phyloP scores from a whole-genome alignment of 2,113 vertebrate species.

The Sitta europaea region DNA sequence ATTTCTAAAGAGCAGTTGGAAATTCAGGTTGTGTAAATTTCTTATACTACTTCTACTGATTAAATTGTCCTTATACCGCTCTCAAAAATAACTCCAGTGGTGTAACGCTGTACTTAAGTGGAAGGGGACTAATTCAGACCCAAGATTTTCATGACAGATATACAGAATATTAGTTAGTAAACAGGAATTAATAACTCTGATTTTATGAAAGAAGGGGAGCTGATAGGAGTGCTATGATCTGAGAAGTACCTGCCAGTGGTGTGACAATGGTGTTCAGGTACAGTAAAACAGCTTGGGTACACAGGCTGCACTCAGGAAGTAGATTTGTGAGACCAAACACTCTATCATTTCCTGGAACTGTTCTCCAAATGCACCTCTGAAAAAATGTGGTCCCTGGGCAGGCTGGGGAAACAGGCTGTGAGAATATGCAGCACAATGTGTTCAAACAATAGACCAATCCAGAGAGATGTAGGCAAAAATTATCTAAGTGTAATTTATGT shows the following conservation, averaged over 20 bases:
- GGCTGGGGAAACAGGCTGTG: neutral
- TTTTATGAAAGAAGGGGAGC: neutral
- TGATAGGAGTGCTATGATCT: neutral
- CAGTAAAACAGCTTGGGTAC: neutral
- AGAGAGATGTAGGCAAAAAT: neutral
- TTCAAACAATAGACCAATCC: neutral
- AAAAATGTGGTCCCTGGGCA: neutral
- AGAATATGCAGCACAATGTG: fast-evolving
- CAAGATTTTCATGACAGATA: neutral
- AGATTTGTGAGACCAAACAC: neutral
- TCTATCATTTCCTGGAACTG: neutral
- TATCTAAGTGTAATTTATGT: neutral
- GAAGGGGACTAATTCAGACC: neutral
- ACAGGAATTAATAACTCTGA: neutral
- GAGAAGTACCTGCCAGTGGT: neutral
- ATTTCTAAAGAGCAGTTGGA: neutral
- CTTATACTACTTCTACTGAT: neutral
- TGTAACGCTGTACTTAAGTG: neutral
- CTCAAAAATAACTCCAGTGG: neutral
- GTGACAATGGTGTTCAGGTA: neutral
- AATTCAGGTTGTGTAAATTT: neutral
- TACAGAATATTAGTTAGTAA: neutral
- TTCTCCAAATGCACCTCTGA: neutral
- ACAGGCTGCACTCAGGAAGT: neutral
- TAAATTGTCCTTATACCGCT: neutral